Evolutionary conservation across 2,888 invertebrate species (phyloP).

Genomic region (Sarcophaga carnaria): DNA sequence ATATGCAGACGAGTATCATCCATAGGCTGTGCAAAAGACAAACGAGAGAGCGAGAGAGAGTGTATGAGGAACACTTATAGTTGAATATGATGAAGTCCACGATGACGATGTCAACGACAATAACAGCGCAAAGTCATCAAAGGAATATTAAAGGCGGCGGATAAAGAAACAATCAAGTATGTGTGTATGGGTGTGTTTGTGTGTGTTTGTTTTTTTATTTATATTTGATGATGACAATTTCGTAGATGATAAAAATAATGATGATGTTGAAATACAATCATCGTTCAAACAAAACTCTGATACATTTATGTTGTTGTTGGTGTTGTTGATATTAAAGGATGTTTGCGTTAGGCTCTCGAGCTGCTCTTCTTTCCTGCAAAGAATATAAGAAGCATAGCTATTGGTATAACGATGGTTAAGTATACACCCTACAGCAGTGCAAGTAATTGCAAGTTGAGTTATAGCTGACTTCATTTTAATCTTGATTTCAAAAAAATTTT

Average conservation of each 20-base stretch:
- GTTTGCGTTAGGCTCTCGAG: not conserved
- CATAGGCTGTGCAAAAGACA: not conserved
- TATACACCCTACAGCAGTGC: too few species aligned
- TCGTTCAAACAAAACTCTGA: slow-evolving; percentile 42
- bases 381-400: too few species aligned
- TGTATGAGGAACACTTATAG: slow-evolving; percentile 18
- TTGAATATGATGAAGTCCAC: slow-evolving; percentile 40
- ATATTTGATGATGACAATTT: slow-evolving; percentile 47
- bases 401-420: too few species aligned
- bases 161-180: slow-evolving; percentile 26
- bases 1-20: too few species aligned
- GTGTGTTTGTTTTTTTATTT: slow-evolving; percentile 2
- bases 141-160: slow-evolving; percentile 65
- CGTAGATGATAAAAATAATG: slow-evolving; percentile 52
- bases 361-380: not conserved
- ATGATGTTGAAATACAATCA: slow-evolving; percentile 49
- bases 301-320: slow-evolving; percentile 43
- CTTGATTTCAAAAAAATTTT: too few species aligned
- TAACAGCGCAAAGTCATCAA: slow-evolving; percentile 66
- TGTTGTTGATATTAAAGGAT: slow-evolving; percentile 58
- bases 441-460: too few species aligned
- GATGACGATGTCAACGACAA: slow-evolving; percentile 64
- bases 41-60: not conserved
- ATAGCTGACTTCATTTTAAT: too few species aligned
- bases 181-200: not conserved